A percentile compares a stretch with the other conserved stretches of the same genome.
Conservation (phyloP, 2,888 invertebrate species). For the Acanthosoma haemorrhoidale region DNA sequence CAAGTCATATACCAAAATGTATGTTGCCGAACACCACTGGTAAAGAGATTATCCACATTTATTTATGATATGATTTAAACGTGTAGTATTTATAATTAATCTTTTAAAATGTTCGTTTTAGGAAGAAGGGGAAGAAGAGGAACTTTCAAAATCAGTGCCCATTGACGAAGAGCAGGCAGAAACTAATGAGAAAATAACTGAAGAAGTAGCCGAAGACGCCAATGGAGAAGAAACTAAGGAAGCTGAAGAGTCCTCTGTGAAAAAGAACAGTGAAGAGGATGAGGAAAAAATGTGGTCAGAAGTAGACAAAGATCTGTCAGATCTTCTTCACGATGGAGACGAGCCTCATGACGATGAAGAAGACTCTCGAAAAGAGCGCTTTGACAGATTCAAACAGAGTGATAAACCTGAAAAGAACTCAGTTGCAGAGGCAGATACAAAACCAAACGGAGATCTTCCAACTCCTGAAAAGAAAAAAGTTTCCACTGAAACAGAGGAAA, state of each 20-base stretch:
- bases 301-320: slow-evolving; percentile 74
- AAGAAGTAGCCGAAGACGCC: slow-evolving; percentile 38
- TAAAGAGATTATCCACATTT: not conserved
- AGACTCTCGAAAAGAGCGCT: slow-evolving; percentile 46
- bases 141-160: slow-evolving; percentile 34
- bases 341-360: slow-evolving; percentile 43
- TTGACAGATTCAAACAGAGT: slow-evolving; percentile 60
- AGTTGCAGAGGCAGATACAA: slow-evolving; percentile 40
- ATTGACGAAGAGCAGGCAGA: slow-evolving; percentile 35
- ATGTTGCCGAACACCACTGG: not conserved
- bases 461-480: not conserved
- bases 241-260: not conserved
- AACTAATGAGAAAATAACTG: slow-evolving; percentile 41
- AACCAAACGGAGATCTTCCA: slow-evolving; percentile 8
- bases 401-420: slow-evolving; percentile 51
- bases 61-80: not conserved
- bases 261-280: slow-evolving; percentile 48
- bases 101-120: not conserved
- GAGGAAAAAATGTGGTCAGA: slow-evolving; percentile 75
- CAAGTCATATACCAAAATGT: not conserved
- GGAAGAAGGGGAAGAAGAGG: slow-evolving; percentile 38
- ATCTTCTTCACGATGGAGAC: slow-evolving; percentile 54
- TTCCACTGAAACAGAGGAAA: not conserved
- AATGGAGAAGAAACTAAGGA: not conserved
- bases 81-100: not conserved